Evolutionary conservation across 2,888 invertebrate species (phyloP).

Genomic region (Eupithecia inturbata): DNA sequence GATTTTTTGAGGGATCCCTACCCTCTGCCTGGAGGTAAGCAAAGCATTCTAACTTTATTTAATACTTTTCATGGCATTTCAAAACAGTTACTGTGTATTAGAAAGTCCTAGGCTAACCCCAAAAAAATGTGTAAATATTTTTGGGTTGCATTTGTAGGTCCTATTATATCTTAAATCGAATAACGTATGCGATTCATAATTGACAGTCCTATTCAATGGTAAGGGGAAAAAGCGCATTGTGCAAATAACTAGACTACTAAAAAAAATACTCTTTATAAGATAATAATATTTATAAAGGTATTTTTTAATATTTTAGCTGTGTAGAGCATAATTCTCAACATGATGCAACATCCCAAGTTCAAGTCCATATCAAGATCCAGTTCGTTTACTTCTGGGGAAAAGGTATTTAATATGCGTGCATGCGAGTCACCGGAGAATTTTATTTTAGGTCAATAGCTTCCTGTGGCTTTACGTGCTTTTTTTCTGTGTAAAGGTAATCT

Average conservation of each 20-base stretch:
- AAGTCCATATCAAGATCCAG: neutral
- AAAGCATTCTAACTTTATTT: neutral
- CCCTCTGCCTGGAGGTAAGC: conserved; percentile 68
- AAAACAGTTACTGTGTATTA: neutral
- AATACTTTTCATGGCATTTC: neutral
- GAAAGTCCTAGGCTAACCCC: neutral
- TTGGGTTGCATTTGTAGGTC: neutral
- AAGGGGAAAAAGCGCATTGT: neutral
- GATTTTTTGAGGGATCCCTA: conserved; percentile 68
- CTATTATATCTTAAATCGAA: neutral
- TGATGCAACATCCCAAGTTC: neutral
- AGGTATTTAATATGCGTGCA: neutral
- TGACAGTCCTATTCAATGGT: neutral
- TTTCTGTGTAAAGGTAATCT: neutral
- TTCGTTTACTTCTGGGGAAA: neutral
- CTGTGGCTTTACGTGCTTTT: neutral
- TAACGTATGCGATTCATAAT: neutral
- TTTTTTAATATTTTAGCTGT: neutral
- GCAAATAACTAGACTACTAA: neutral
- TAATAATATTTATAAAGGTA: neutral
- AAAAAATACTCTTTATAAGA: neutral
- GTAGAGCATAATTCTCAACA: neutral
- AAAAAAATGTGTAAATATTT: neutral
- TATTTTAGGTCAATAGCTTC: neutral
- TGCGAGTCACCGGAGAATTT: neutral